Evolutionary conservation across 2,888 invertebrate species (phyloP).

Genomic region (Zhengitettix transpicula): DNA sequence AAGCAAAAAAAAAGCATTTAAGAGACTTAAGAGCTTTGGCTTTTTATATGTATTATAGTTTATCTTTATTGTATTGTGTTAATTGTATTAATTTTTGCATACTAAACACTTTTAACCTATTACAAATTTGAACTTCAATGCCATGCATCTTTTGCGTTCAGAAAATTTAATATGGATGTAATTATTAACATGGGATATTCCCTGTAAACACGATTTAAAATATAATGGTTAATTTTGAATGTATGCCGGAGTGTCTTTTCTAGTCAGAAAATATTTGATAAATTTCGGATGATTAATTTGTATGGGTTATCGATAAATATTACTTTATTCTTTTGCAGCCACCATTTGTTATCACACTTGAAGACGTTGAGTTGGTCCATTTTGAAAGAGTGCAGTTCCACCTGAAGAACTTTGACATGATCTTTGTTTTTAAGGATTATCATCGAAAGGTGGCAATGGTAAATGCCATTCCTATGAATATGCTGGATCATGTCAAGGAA

Average conservation of each 20-base stretch:
- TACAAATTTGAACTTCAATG: not conserved
- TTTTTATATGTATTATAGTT: too few species aligned
- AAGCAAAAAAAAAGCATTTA: too few species aligned
- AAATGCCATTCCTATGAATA: slow-evolving; percentile 97
- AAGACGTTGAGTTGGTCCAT: slow-evolving; percentile 94
- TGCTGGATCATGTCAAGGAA: slow-evolving; percentile 98
- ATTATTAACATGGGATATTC: too few species aligned
- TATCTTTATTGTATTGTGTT: too few species aligned
- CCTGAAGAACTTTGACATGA: slow-evolving; percentile 98
- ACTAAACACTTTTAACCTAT: not conserved
- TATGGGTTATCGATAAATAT: not conserved
- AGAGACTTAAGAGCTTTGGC: too few species aligned
- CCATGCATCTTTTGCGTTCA: not conserved
- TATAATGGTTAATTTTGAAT: too few species aligned
- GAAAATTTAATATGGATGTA: not conserved
- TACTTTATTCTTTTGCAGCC: slow-evolving; percentile 38
- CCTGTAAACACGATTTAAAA: too few species aligned
- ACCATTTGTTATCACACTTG: slow-evolving; percentile 93
- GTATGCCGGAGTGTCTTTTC: too few species aligned
- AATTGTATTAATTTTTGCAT: not conserved
- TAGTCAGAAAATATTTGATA: too few species aligned
- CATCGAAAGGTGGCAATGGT: slow-evolving; percentile 87
- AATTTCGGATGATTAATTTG: too few species aligned
- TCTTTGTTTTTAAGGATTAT: slow-evolving; percentile 98
- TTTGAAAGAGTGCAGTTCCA: slow-evolving; percentile 98